phyloP scores from a whole-genome alignment of 2,888 invertebrate species.

The Belgica antarctica region DNA sequence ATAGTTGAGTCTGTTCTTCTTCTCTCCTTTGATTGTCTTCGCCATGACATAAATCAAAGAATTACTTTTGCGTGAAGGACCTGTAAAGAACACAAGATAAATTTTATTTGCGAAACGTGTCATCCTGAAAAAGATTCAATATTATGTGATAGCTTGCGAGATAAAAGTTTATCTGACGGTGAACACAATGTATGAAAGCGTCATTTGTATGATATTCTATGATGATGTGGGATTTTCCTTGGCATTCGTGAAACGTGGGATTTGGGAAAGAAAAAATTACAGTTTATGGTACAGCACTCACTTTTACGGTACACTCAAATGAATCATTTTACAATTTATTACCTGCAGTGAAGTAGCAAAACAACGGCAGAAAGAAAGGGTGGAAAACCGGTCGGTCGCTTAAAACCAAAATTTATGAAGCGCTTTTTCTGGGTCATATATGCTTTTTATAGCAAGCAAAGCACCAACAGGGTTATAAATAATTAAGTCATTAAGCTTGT shows the following conservation, averaged over 20 bases:
- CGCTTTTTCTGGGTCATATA: too few relatives aligned
- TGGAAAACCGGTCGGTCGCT: background rate
- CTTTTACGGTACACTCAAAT: slow-evolving; percentile 1
- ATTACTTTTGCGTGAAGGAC: slow-evolving; percentile 38
- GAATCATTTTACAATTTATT: slow-evolving; percentile 29
- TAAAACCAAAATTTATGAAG: slow-evolving; percentile 20
- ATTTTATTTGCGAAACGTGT: slow-evolving; percentile 37
- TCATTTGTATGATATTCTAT: slow-evolving; percentile 5
- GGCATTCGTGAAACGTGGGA: background rate
- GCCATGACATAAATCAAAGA: slow-evolving; percentile 33
- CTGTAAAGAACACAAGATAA: slow-evolving; percentile 29
- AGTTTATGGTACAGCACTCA: background rate
- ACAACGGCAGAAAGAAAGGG: background rate
- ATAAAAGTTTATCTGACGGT: slow-evolving; percentile 8
- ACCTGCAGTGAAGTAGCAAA: background rate
- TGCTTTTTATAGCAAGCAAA: too few relatives aligned
- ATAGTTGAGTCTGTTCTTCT: background rate
- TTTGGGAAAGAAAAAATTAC: background rate
- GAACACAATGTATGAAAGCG: background rate
- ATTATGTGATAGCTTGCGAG: slow-evolving; percentile 5
- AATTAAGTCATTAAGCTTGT: too few relatives aligned
- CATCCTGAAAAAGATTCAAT: slow-evolving; percentile 26
- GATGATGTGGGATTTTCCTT: background rate
- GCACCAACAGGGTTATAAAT: too few relatives aligned
- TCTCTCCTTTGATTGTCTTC: slow-evolving; percentile 22